Evolutionary conservation across 2,888 invertebrate species (phyloP), one percentile per base, ranked within the genome.

Genomic region (Aromia moschata): DNA sequence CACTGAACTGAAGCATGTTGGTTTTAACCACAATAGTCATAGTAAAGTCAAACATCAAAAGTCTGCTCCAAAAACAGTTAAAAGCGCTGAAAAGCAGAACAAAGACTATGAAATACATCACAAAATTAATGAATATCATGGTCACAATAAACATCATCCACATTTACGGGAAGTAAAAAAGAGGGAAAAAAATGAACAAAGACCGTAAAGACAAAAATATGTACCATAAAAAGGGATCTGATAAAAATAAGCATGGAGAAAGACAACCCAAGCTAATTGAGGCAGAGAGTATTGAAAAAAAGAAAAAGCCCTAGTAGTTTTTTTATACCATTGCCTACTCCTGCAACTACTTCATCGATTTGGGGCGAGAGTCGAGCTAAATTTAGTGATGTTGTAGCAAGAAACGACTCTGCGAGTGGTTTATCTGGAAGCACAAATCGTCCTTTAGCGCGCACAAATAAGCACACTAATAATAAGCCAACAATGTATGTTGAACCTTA

Each of bases 351-450:
- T 75, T 38, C 76, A 72, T 54, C 79, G 72, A 17, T 81, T 75
- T 85, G 85, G 85, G 82, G 83, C 31, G 85, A 85, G 71, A 85
- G 83, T 62, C 75, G 83, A 46, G 85, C 86, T 0, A 84, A 83
- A 33, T 86, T 86, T 70, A 86, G 86, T 62, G 86, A 86, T 64
- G 86, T 86, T 1, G 86, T 86, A 1, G 85, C 86, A 0, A 76
- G 86, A 9, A 84, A 75, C 67, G 85, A 84, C 11, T 31, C 51
- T 12, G 2, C 31, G n/a, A 9, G 43, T 54, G 38, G 54, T 45
- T 11, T 41, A 17, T 74, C 77, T 54, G 62, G 69, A 0, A 58
- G 62, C 41, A 67, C 73, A 25, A 61, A 46, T 38, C 62, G 63
- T 25, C 65, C 60, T 2, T 41, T 63, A 12, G 45, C 56, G 25